Evolutionary conservation across 37 sponge, comb jelly and placozoan species (phyloP).

Genomic region (Aphrocallistes beatrix): DNA sequence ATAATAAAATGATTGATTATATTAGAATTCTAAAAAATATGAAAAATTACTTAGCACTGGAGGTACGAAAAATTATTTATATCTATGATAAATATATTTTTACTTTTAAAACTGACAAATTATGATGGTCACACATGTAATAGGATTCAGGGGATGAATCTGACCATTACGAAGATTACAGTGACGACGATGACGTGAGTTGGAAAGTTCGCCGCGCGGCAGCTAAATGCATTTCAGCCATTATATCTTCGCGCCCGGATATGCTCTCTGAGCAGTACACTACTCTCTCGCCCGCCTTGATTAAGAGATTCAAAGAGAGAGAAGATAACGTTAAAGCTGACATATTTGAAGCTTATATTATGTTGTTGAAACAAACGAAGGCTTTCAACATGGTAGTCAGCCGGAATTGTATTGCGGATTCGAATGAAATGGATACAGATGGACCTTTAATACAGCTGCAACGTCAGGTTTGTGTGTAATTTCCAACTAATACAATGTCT

Average conservation of each 20-base stretch:
- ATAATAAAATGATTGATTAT: too few species aligned
- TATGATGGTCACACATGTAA: too few species aligned
- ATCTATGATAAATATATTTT: too few species aligned
- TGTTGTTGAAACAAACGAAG: conserved; percentile 54
- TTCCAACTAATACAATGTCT: too few species aligned
- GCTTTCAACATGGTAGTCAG: not conserved
- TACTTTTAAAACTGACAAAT: too few species aligned
- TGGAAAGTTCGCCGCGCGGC: conserved; percentile 91
- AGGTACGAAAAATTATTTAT: too few species aligned
- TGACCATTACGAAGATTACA: conserved; percentile 88
- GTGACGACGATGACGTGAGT: conserved; percentile 97
- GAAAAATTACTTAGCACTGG: too few species aligned
- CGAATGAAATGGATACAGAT: conserved; percentile 9
- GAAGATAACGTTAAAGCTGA: conserved; percentile 91
- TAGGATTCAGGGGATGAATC: not conserved
- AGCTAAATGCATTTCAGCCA: conserved; percentile 70
- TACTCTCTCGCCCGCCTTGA: conserved; percentile 69
- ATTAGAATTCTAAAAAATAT: too few species aligned
- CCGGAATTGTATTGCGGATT: not conserved
- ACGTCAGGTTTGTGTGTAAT: conserved; percentile 24
- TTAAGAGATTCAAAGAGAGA: conserved; percentile 85
- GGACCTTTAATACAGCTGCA: not conserved
- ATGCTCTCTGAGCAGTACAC: conserved; percentile 65
- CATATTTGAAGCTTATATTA: conserved; percentile 82
- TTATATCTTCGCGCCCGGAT: conserved; percentile 70